Conservation (phyloP, 2,888 invertebrate genomes). For the Tineola bisselliella region DNA sequence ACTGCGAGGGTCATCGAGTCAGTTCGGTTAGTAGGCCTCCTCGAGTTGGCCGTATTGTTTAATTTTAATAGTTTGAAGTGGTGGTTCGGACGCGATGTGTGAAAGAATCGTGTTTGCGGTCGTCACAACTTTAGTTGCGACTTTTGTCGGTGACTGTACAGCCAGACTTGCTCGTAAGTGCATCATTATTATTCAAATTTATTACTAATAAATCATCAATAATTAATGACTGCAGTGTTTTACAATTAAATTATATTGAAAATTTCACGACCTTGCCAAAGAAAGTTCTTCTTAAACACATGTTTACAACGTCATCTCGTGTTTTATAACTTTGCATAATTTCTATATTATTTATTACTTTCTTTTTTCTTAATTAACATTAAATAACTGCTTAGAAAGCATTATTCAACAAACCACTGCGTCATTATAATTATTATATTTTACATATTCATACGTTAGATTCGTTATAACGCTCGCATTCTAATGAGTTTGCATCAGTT, state of each 20-base stretch:
- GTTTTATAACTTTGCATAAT: too few species aligned
- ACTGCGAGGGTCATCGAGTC: conserved; percentile 34
- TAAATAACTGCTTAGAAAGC: too few species aligned
- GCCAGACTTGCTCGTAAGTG: conserved; percentile 55
- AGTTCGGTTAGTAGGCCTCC: conserved; percentile 34
- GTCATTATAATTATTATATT: background rate
- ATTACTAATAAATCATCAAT: background rate
- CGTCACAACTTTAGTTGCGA: conserved; percentile 31
- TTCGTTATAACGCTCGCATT: background rate
- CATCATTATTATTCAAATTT: conserved; percentile 18
- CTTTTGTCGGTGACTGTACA: conserved; percentile 32
- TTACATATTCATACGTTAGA: background rate
- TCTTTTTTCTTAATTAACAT: too few species aligned
- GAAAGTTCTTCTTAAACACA: too few species aligned
- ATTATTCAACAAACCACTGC: background rate
- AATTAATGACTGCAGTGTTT: too few species aligned
- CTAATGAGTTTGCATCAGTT: background rate
- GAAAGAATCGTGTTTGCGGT: conserved; percentile 38
- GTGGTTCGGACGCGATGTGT: conserved; percentile 35
- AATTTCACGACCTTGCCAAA: too few species aligned
- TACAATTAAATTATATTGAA: background rate
- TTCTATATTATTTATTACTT: too few species aligned
- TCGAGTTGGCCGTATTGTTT: conserved; percentile 25
- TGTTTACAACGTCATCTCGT: too few species aligned
- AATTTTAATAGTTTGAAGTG: conserved; percentile 15